A percentile compares a stretch with the other conserved stretches of the same genome.
Evolutionary conservation across 2,888 invertebrate genomes (phyloP).

Genomic region (Acleris laterana): DNA sequence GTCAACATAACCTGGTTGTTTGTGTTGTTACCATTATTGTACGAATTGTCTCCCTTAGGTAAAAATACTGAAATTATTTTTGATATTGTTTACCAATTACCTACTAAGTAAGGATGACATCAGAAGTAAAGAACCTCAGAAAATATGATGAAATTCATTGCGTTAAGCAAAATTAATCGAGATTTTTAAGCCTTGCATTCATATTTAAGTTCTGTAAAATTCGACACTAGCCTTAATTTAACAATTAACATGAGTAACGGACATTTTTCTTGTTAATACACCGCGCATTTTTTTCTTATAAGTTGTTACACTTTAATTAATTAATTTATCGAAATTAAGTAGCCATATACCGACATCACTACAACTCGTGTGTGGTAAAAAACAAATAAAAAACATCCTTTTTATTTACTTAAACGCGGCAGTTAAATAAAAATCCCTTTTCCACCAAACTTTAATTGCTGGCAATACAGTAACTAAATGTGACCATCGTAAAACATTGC

Average conservation of each 20-base stretch:
- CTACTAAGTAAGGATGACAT: too few relatives aligned
- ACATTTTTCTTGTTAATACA: too few relatives aligned
- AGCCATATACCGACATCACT: conserved; percentile 49
- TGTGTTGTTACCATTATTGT: neutral
- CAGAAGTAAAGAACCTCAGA: too few relatives aligned
- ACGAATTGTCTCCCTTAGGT: neutral
- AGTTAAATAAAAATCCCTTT: conserved; percentile 77
- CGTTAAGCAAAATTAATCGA: too few relatives aligned
- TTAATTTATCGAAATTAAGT: neutral
- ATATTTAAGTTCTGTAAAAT: too few relatives aligned
- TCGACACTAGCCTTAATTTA: too few relatives aligned
- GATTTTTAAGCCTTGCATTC: too few relatives aligned
- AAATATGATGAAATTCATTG: too few relatives aligned
- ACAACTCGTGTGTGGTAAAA: conserved; percentile 82
- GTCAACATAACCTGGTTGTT: conserved; percentile 45
- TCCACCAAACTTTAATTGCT: conserved; percentile 82
- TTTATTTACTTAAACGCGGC: conserved; percentile 80
- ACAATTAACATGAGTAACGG: too few relatives aligned
- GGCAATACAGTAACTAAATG: conserved; percentile 83
- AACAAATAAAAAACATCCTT: conserved; percentile 72
- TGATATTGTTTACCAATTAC: too few relatives aligned
- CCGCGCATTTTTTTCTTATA: too few relatives aligned
- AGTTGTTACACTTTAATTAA: neutral
- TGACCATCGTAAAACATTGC: conserved; percentile 82
- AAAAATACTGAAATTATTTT: neutral